Percentiles rank a stretch among this genome's conserved stretches.
Evolutionary conservation across 2,113 vertebrate species (phyloP).

Genomic region (Laticauda laticaudata): DNA sequence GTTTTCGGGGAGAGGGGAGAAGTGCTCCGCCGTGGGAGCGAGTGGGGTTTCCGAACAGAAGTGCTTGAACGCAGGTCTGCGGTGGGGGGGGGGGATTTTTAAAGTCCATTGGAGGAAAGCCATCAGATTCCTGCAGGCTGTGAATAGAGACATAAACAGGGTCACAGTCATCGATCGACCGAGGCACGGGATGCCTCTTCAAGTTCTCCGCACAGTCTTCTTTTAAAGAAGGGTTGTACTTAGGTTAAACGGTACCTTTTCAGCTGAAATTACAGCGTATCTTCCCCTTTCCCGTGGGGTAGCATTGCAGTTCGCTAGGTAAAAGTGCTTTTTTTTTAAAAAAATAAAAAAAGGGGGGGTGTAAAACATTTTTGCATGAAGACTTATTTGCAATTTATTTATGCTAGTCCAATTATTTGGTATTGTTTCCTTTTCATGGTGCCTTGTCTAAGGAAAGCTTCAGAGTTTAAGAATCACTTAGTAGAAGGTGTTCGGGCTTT

Average conservation of each 20-base stretch:
- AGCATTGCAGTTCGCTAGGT: background rate
- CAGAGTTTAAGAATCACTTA: background rate
- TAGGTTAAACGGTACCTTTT: background rate
- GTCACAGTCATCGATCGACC: too few species aligned
- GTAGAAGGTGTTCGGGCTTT: background rate
- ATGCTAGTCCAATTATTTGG: background rate
- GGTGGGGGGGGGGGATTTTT: background rate
- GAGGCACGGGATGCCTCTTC: background rate
- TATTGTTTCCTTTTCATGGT: background rate
- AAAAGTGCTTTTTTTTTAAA: background rate
- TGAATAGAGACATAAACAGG: background rate
- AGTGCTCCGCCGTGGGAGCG: background rate
- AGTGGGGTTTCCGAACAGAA: background rate
- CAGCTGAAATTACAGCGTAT: background rate
- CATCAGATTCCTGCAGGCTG: background rate
- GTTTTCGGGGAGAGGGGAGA: background rate
- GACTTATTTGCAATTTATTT: background rate
- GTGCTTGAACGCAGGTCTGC: too few species aligned
- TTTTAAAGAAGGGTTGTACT: background rate
- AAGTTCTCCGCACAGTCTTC: background rate
- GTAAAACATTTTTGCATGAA: background rate
- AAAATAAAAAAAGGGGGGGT: too few species aligned
- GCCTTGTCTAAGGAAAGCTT: background rate
- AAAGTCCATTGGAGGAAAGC: background rate
- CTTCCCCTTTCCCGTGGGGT: background rate